These are phyloP conservation scores for Isichthys henryi DNA, from an alignment of 2,113 vertebrate species.

Conservation along the genomic window DNA sequence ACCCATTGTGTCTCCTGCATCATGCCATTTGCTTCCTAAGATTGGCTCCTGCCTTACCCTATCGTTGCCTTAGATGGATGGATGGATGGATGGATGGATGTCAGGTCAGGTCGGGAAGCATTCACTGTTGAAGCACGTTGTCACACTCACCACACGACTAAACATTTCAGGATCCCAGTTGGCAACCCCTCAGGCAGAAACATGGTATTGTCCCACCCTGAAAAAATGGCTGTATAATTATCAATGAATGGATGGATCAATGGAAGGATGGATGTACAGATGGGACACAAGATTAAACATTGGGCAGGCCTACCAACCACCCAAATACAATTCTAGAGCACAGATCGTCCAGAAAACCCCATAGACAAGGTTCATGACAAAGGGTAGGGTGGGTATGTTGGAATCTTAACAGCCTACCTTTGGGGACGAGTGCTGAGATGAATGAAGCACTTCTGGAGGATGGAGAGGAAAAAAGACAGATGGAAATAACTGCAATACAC, in stretches of 20 bases:
- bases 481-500: not conserved
- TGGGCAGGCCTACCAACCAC: not conserved
- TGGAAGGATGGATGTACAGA: not conserved
- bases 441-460: not conserved
- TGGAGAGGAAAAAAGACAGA: not conserved
- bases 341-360: not conserved
- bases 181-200: too few species aligned
- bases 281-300: not conserved
- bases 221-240: too few species aligned
- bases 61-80: not conserved
- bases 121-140: too few species aligned
- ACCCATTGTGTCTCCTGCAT: not conserved
- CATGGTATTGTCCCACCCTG: too few species aligned
- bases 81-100: not conserved
- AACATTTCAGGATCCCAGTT: too few species aligned
- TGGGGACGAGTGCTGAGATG: not conserved
- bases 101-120: not conserved
- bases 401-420: not conserved
- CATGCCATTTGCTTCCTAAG: not conserved
- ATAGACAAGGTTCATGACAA: not conserved
- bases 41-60: not conserved
- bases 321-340: not conserved
- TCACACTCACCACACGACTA: too few species aligned
- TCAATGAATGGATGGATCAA: not conserved
- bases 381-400: not conserved